These are phyloP conservation scores for Lepidiolamprologus cunningtoni DNA, from an alignment of 2,113 vertebrate genomes.

Conservation along the genomic window DNA sequence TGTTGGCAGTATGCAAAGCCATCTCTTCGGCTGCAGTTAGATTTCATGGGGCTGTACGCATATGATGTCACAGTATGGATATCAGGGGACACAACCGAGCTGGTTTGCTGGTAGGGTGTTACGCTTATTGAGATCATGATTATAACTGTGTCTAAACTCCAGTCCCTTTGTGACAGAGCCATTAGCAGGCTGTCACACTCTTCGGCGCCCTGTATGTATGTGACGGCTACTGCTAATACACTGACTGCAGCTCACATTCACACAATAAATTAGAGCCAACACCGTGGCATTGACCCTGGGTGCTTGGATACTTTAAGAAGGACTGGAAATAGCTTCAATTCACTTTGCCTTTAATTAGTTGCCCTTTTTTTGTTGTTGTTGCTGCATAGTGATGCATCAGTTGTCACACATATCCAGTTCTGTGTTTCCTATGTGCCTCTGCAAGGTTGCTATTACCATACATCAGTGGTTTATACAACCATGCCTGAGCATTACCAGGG, in stretches of 20 bases:
- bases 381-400: background rate
- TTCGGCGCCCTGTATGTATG: constrained; percentile 39
- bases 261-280: constrained; percentile 33
- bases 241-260: constrained; percentile 42
- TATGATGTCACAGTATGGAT: constrained; percentile 42
- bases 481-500: background rate
- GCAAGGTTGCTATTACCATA: background rate
- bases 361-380: background rate
- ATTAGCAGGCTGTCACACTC: constrained; percentile 66
- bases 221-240: constrained; percentile 59
- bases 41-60: constrained; percentile 35
- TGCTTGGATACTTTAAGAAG: background rate
- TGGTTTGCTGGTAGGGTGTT: constrained; percentile 43
- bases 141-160: constrained; percentile 65
- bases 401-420: background rate
- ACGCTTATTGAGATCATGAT: constrained; percentile 63
- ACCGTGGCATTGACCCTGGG: constrained; percentile 24
- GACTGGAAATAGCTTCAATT: background rate
- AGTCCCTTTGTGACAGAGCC: constrained; percentile 63
- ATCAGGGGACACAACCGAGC: constrained; percentile 47
- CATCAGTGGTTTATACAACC: constrained; percentile 1
- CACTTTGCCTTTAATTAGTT: background rate
- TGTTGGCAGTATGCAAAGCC: constrained; percentile 39
- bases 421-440: background rate
- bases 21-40: constrained; percentile 21